These are phyloP conservation scores for Hipparchia sbordonii DNA, from an alignment of 2,888 invertebrate genomes.

Conservation along the genomic window DNA sequence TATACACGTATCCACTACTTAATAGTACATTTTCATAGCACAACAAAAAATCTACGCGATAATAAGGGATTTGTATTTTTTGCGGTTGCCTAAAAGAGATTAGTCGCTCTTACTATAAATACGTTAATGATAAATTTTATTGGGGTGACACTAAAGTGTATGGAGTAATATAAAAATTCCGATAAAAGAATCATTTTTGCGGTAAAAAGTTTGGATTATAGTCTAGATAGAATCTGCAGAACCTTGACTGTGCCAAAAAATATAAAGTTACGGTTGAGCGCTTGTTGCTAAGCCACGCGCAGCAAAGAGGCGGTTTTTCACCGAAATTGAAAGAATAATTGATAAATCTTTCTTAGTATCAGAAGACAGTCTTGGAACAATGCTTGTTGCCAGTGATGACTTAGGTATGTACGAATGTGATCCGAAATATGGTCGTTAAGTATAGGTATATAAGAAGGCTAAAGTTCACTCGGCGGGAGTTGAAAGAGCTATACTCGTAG, in stretches of 20 bases:
- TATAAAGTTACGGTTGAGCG: slow-evolving; percentile 1
- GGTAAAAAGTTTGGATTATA: slow-evolving; percentile 14
- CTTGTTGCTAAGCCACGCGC: not conserved
- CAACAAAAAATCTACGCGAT: slow-evolving; percentile 56
- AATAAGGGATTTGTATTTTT: slow-evolving; percentile 75
- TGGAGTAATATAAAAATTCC: not conserved
- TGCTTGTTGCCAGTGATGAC: no score
- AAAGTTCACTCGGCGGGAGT: no score
- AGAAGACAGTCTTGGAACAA: no score
- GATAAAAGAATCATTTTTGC: not conserved
- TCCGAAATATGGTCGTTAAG: no score
- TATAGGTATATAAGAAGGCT: no score
- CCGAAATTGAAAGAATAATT: no score
- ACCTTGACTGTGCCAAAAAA: not conserved
- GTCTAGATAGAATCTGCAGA: slow-evolving; percentile 12
- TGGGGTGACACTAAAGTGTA: slow-evolving; percentile 9
- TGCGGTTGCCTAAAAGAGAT: slow-evolving; percentile 69
- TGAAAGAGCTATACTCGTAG: no score
- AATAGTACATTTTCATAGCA: slow-evolving; percentile 67
- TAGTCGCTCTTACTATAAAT: slow-evolving; percentile 56
- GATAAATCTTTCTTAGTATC: no score
- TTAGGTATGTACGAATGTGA: no score
- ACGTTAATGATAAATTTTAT: slow-evolving; percentile 36
- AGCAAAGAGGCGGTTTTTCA: not conserved
- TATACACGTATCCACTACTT: slow-evolving; percentile 61